These are phyloP conservation scores for Dendronephthya gigantea DNA, from an alignment of 64 coral and sea anemone species.

Conservation along the genomic window DNA sequence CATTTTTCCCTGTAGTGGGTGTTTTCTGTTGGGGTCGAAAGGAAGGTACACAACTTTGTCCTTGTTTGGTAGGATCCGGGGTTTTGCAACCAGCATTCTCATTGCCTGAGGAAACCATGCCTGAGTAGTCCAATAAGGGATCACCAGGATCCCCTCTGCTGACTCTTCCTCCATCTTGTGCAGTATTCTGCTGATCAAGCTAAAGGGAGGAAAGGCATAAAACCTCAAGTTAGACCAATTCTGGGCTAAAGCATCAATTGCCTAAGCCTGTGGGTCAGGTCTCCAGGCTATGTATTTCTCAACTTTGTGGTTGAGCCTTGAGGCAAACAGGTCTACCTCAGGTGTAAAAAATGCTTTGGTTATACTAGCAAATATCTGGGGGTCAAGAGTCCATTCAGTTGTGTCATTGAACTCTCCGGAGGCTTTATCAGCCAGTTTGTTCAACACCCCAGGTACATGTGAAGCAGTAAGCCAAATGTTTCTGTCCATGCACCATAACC, in stretches of 20 bases:
- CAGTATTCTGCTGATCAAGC: slow-evolving; percentile 18
- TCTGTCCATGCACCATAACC: slow-evolving; percentile 54
- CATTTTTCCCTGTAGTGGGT: slow-evolving; percentile 37
- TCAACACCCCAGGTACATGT: slow-evolving; percentile 49
- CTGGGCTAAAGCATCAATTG: slow-evolving; percentile 36
- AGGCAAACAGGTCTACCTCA: slow-evolving; percentile 25
- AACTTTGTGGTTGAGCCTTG: slow-evolving; percentile 23
- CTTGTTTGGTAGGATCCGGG: not conserved
- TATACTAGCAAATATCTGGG: not conserved
- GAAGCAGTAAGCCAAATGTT: slow-evolving; percentile 32
- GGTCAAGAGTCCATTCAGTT: slow-evolving; percentile 37
- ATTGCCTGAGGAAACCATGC: not conserved
- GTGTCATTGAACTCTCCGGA: slow-evolving; percentile 28
- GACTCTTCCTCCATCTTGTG: not conserved
- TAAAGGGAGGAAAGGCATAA: slow-evolving; percentile 51
- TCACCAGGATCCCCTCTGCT: not conserved
- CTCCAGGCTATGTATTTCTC: slow-evolving; percentile 32
- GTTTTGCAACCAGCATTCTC: not conserved
- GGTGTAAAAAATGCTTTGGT: slow-evolving; percentile 10
- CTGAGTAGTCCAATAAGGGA: not conserved
- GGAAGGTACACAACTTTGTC: slow-evolving; percentile 9
- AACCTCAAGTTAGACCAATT: slow-evolving; percentile 27
- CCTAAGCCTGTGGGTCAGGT: slow-evolving; percentile 29
- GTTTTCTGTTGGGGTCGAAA: slow-evolving; percentile 23
- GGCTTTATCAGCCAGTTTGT: slow-evolving; percentile 41